A percentile compares a stretch with the other conserved stretches of the same genome.
phyloP scores from a whole-genome alignment of 2,888 invertebrate genomes.

The Ectemnius continuus region DNA sequence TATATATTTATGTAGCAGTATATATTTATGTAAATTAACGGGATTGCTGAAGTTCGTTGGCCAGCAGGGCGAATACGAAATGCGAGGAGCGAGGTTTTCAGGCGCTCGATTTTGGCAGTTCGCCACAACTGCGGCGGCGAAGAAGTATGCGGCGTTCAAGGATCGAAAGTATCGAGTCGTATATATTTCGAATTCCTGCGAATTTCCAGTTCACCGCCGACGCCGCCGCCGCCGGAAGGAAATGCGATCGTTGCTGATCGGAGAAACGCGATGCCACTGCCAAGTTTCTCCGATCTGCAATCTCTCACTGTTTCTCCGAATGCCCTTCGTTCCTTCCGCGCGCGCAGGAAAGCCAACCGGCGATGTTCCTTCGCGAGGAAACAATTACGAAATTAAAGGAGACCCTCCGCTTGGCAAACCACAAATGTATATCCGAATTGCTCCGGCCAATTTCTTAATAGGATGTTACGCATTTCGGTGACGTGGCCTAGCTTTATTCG shows the following conservation, averaged over 20 bases:
- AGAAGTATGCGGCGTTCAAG: neutral
- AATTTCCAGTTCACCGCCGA: too few relatives aligned
- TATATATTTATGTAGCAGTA: too few relatives aligned
- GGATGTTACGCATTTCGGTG: conserved; percentile 13
- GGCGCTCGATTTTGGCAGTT: too few relatives aligned
- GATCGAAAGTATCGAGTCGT: neutral
- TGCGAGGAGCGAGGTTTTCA: too few relatives aligned
- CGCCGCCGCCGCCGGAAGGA: neutral
- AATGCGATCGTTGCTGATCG: neutral
- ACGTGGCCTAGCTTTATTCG: neutral
- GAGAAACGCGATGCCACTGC: conserved; percentile 3
- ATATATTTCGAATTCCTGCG: neutral
- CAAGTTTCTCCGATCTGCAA: conserved; percentile 2
- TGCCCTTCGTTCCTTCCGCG: neutral
- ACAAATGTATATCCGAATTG: conserved; percentile 11
- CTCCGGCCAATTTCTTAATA: conserved; percentile 32
- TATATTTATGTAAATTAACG: too few relatives aligned
- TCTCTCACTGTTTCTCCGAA: neutral
- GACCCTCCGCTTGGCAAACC: conserved; percentile 33
- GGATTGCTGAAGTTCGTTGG: too few relatives aligned
- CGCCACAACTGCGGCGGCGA: too few relatives aligned
- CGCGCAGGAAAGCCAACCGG: neutral
- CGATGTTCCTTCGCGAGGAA: neutral
- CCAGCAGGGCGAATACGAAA: too few relatives aligned
- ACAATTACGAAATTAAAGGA: conserved; percentile 6